These are phyloP conservation scores for Proterorhinus semilunaris DNA, from an alignment of 2,113 vertebrate genomes.

Conservation along the genomic window DNA sequence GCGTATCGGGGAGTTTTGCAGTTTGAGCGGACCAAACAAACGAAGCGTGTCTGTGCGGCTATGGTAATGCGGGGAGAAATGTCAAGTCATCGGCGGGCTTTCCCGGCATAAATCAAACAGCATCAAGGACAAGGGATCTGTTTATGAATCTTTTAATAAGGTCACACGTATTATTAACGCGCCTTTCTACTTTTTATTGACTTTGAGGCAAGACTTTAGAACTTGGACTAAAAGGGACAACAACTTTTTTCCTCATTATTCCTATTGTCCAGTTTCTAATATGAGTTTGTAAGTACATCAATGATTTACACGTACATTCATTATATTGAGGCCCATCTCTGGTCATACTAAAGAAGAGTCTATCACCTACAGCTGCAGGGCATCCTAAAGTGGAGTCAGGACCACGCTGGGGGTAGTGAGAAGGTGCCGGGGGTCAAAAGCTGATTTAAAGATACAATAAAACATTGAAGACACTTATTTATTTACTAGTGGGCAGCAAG, in stretches of 20 bases:
- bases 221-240: not conserved
- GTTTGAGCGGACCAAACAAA: not conserved
- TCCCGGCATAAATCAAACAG: not conserved
- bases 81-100: conserved; percentile 3
- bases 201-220: not conserved
- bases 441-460: too few species aligned
- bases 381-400: too few species aligned
- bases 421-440: too few species aligned
- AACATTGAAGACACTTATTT: too few species aligned
- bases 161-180: not conserved
- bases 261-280: not conserved
- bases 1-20: not conserved
- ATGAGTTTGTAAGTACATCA: not conserved
- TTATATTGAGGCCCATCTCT: too few species aligned
- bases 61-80: conserved; percentile 8
- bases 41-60: conserved; percentile 7
- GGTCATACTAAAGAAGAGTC: too few species aligned
- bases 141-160: conserved; percentile 4
- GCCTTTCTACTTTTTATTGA: conserved; percentile 2
- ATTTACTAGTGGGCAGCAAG: too few species aligned
- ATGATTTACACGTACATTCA: too few species aligned
- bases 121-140: conserved; percentile 10
- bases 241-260: not conserved
- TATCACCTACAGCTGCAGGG: too few species aligned
- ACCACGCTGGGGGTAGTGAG: too few species aligned